Evolutionary conservation across 2,888 invertebrate species (phyloP).

Genomic region (Clivina fossor): DNA sequence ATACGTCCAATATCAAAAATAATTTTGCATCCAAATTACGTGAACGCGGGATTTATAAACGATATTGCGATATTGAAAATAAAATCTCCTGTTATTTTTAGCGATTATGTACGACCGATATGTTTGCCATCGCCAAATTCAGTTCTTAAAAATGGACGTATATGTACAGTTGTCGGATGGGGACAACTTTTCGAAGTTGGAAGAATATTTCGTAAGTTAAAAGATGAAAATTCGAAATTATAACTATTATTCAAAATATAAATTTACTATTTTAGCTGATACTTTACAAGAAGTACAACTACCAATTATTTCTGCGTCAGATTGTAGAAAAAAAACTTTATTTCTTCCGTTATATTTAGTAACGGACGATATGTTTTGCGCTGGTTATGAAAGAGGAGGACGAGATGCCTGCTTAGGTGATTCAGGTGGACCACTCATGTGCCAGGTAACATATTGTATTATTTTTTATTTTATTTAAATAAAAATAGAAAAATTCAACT

Average conservation of each 20-base stretch:
- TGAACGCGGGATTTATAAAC: conserved; percentile 75
- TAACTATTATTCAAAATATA: background rate
- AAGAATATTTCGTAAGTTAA: conserved; percentile 73
- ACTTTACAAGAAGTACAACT: conserved; percentile 80
- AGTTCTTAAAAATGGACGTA: conserved; percentile 63
- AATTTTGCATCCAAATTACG: conserved; percentile 72
- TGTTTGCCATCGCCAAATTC: conserved; percentile 65
- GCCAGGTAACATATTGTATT: conserved; percentile 58
- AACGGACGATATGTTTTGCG: conserved; percentile 82
- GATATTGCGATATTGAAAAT: conserved; percentile 72
- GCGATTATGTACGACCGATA: conserved; percentile 65
- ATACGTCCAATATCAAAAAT: conserved; percentile 66
- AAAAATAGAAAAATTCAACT: conserved; percentile 15
- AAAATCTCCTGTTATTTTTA: conserved; percentile 61
- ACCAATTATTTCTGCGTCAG: conserved; percentile 75
- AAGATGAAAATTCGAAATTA: conserved; percentile 3
- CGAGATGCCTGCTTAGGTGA: conserved; percentile 80
- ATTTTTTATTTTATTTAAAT: conserved; percentile 11
- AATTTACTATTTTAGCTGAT: conserved; percentile 61
- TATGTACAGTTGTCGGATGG: conserved; percentile 81
- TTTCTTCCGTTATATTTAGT: conserved; percentile 74
- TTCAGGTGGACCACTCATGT: conserved; percentile 78
- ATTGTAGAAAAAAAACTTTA: conserved; percentile 73
- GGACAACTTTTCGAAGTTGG: conserved; percentile 79
- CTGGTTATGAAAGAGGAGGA: conserved; percentile 77